phyloP scores from a whole-genome alignment of 2,797 vertebrate genomes.

The Coendou prehensilis region DNA sequence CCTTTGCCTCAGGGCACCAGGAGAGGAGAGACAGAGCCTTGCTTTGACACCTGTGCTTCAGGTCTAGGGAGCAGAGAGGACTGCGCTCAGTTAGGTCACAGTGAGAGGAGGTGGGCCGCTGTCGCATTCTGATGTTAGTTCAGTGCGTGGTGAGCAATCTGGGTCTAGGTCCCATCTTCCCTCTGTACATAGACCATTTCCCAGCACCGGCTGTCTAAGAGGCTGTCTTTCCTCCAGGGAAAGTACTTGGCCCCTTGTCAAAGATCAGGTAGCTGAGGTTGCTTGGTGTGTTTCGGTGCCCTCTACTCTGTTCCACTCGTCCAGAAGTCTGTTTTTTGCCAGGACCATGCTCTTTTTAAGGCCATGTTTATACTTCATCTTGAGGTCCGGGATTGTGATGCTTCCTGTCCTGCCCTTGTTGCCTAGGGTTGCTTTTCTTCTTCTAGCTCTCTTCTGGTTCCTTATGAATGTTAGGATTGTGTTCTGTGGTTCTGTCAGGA shows the following conservation, averaged over 20 bases:
- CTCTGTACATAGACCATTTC: background rate
- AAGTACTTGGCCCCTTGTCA: background rate
- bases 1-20: background rate
- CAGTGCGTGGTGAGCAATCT: background rate
- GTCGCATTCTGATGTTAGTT: background rate
- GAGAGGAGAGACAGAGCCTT: background rate
- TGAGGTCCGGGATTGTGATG: background rate
- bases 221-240: background rate
- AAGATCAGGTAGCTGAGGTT: background rate
- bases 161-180: background rate
- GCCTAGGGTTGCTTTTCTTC: background rate
- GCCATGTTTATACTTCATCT: no score
- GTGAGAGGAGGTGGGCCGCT: background rate
- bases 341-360: background rate
- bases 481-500: background rate
- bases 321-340: background rate
- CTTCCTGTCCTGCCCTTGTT: background rate
- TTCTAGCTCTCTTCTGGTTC: background rate
- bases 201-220: background rate
- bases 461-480: background rate
- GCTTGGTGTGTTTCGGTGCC: background rate
- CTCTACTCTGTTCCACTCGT: background rate
- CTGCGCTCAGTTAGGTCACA: background rate
- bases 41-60: background rate
- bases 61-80: background rate